Evolutionary conservation across 2,797 vertebrate genomes (phyloP).

Genomic region (Myoxocephalus aenaeus): DNA sequence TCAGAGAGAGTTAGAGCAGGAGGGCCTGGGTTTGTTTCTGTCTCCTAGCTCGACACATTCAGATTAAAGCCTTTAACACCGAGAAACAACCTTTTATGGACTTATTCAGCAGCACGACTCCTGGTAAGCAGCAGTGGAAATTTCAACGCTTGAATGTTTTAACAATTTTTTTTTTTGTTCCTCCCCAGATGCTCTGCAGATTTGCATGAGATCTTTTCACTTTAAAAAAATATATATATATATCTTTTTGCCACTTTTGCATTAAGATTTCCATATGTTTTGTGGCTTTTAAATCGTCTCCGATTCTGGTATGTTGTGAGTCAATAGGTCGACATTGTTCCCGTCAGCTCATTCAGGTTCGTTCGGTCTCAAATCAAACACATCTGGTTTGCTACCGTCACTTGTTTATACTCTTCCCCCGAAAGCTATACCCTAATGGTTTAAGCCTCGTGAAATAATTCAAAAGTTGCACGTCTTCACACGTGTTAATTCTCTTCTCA

Average conservation of each 20-base stretch:
- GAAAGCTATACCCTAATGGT: background rate
- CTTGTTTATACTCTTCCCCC: background rate
- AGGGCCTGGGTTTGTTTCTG: slow-evolving; percentile 73
- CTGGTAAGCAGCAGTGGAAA: slow-evolving; percentile 76
- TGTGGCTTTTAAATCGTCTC: slow-evolving; percentile 12
- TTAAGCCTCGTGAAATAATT: background rate
- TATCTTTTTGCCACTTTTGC: slow-evolving; percentile 24
- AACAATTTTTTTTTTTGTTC: slow-evolving; percentile 46
- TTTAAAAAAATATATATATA: slow-evolving; percentile 1
- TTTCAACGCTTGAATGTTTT: slow-evolving; percentile 67
- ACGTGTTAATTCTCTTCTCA: background rate
- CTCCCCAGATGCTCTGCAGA: slow-evolving; percentile 46
- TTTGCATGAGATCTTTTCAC: slow-evolving; percentile 54
- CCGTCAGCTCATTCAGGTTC: background rate
- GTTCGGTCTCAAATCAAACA: slow-evolving; percentile 9
- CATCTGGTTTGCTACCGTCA: slow-evolving; percentile 10
- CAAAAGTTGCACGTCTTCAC: background rate
- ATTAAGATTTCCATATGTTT: slow-evolving; percentile 8
- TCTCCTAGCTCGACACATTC: slow-evolving; percentile 74
- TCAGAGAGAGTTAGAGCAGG: slow-evolving; percentile 80
- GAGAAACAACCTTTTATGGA: slow-evolving; percentile 83
- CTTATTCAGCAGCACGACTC: slow-evolving; percentile 66
- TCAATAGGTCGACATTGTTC: slow-evolving; percentile 3
- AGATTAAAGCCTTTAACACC: slow-evolving; percentile 78
- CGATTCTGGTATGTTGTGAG: slow-evolving; percentile 12